Evolutionary conservation across 2,888 invertebrate species (phyloP), one percentile per base, ranked within the genome.

Genomic region (Drosophila limbata): DNA sequence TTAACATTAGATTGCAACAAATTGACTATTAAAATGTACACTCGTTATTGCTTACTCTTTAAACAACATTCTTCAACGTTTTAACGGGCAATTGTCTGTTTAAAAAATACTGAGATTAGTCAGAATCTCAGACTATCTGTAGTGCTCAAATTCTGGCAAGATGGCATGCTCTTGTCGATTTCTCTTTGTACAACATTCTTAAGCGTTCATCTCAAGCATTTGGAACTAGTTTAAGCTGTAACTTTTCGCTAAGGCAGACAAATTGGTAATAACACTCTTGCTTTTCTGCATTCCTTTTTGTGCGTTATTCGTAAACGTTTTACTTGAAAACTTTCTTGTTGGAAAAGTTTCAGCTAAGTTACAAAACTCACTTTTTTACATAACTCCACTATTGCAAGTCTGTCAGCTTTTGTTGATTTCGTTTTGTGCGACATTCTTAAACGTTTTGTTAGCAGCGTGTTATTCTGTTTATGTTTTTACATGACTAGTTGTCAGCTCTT

Each of bases 1-100:
- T 78, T 73, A 67, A 61, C 67, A 73, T 63, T 73, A 42, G 81
- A 69, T 81, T 62, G 66, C 51, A 42, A 67, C 51, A 63, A 79
- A 82, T 75, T 80, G 57, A 39, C 75, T 35, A 72, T 77, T 77
- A 64, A 51, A 55, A 69, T 45, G 51, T 64, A 56, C 35, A 25
- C 21, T 15, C 10, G n/a, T n/a, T 37, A n/a, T 37, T 8, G 28
- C 8, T 8, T 28, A 3, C 2, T n/a, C 37, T n/a, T 37, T n/a
- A n/a, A 8, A 2, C 6, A n/a, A n/a, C 13, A n/a, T 37, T 37
- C n/a, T 37, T n/a, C 1, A 37, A 37, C n/a, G 37, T 13, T 37
- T n/a, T n/a, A 28, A 28, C 28, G 6, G 28, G 25, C 6, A 28
- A 28, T 8, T 28, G 28, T 8, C 28, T 28, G 25, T 0, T 5